Evolutionary conservation across 1,140 invertebrate species (phyloP).

Genomic region (Nomia melanderi): DNA sequence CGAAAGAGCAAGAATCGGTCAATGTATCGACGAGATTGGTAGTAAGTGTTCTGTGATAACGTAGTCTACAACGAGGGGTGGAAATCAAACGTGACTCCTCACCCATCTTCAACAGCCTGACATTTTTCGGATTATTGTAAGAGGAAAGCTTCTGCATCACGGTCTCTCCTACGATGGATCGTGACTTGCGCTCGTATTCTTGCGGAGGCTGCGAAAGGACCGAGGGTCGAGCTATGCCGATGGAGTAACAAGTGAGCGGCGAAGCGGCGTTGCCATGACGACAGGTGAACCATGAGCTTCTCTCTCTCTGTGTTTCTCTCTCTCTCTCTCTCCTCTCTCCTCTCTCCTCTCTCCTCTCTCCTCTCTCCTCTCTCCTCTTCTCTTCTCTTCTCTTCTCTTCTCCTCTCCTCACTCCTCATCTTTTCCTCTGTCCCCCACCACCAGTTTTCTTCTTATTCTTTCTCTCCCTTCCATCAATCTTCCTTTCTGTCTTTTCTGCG

Average conservation of each 20-base stretch:
- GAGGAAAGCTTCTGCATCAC: constrained; percentile 33
- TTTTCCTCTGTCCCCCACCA: background rate
- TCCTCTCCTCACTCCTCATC: background rate
- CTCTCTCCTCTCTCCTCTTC: background rate
- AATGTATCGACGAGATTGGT: background rate
- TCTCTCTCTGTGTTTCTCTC: constrained; percentile 26
- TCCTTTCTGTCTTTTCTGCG: constrained; percentile 2
- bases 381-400: constrained; percentile 16
- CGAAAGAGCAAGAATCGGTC: background rate
- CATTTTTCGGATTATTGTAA: constrained; percentile 30
- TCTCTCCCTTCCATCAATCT: background rate
- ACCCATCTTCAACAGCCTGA: background rate
- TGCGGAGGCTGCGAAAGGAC: constrained; percentile 76
- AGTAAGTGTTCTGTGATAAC: constrained; percentile 53
- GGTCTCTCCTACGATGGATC: constrained; percentile 69
- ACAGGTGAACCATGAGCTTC: constrained; percentile 78
- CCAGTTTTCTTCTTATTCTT: no score
- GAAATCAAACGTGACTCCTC: background rate
- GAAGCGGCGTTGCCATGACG: constrained; percentile 80
- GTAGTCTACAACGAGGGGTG: constrained; percentile 32
- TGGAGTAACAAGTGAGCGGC: constrained; percentile 81
- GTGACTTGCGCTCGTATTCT: constrained; percentile 65
- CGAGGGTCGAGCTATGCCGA: constrained; percentile 73
- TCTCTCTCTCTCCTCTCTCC: constrained; percentile 16
- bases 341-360: background rate